phyloP scores from a whole-genome alignment of 2,113 vertebrate species.

The Nothobranchius furzeri region DNA sequence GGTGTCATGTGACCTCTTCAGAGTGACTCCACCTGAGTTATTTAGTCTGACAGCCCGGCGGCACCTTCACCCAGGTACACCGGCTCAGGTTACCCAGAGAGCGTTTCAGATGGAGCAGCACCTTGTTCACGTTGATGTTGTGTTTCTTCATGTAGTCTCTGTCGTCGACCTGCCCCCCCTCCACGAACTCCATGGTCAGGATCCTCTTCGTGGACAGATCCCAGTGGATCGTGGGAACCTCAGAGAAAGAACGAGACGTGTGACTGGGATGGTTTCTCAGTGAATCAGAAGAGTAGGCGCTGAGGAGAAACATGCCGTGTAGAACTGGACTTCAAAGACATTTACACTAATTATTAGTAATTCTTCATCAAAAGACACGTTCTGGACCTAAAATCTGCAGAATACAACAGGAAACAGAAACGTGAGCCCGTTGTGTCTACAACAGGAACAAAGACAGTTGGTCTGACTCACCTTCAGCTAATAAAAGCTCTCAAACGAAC shows the following conservation, averaged over 20 bases:
- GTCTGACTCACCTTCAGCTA: slow-evolving; percentile 16
- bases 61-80: no score
- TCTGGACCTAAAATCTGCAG: slow-evolving; percentile 3
- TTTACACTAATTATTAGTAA: slow-evolving; percentile 8
- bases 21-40: no score
- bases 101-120: no score
- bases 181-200: slow-evolving; percentile 95
- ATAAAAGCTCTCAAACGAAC: slow-evolving; percentile 29
- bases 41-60: no score
- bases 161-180: slow-evolving; percentile 96
- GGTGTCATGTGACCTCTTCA: no score
- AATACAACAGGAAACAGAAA: background rate
- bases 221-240: slow-evolving; percentile 95
- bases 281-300: background rate
- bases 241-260: background rate
- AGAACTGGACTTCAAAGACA: background rate
- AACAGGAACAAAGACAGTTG: slow-evolving; percentile 2
- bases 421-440: slow-evolving; percentile 12
- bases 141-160: slow-evolving; percentile 89
- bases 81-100: no score
- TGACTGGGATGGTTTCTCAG: background rate
- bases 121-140: slow-evolving; percentile 90
- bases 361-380: slow-evolving; percentile 3
- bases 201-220: slow-evolving; percentile 91
- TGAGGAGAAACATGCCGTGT: no score